Percentiles rank a stretch among this genome's conserved stretches.
These are phyloP conservation scores for Gracilinanus agilis DNA, from an alignment of 2,113 vertebrate genomes.

Conservation along the genomic window DNA sequence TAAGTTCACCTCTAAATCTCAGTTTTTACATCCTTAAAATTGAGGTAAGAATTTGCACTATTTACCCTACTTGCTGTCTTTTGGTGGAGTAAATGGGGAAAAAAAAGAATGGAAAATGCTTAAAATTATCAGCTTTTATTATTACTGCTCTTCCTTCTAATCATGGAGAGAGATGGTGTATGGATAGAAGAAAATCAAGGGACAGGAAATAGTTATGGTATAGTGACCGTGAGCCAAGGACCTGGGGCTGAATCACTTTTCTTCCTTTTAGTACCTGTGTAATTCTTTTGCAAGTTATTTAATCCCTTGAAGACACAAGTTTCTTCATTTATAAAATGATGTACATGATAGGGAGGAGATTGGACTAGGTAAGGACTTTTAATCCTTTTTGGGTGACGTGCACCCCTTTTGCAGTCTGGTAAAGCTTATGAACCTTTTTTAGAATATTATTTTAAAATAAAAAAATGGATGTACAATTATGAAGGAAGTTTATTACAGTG, in stretches of 20 bases:
- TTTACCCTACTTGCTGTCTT: neutral
- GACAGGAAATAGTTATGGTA: neutral
- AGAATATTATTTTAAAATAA: neutral
- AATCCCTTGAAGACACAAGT: neutral
- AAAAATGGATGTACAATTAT: neutral
- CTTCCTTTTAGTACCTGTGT: conserved; percentile 15
- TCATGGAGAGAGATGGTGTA: neutral
- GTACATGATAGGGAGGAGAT: neutral
- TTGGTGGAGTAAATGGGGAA: neutral
- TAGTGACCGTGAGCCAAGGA: neutral
- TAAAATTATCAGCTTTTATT: neutral
- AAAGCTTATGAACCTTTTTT: neutral
- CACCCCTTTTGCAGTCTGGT: neutral
- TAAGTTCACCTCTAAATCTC: neutral
- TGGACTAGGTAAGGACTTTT: neutral
- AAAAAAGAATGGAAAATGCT: neutral
- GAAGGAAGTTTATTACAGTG: neutral
- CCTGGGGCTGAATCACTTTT: conserved; percentile 4
- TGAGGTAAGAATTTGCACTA: neutral
- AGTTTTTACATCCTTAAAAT: neutral
- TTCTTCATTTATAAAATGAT: conserved; percentile 24
- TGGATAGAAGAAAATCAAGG: neutral
- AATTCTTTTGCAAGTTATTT: neutral
- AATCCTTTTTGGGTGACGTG: neutral
- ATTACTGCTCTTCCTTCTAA: neutral